Percentiles rank a stretch among this genome's conserved stretches.
Conservation (phyloP, 1,140 invertebrate species). For the Orius insidiosus region DNA sequence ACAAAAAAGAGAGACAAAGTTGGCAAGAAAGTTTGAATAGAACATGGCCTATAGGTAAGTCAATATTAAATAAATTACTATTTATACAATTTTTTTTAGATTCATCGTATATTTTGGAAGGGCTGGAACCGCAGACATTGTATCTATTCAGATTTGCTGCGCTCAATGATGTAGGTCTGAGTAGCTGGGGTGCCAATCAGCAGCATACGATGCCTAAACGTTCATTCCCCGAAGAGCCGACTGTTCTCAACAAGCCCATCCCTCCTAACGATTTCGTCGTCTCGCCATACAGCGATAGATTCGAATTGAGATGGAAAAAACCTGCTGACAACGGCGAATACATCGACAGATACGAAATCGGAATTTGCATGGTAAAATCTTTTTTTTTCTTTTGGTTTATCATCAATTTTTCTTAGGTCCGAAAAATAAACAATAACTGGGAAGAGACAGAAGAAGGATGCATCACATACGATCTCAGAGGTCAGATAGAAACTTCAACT, state of each 20-base stretch:
- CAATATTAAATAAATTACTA: conserved; percentile 4
- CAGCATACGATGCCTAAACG: conserved; percentile 36
- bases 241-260: conserved; percentile 26
- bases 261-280: conserved; percentile 22
- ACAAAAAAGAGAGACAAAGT: conserved; percentile 40
- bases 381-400: neutral
- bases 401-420: conserved; percentile 20
- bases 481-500: conserved; percentile 38
- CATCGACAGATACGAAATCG: conserved; percentile 66
- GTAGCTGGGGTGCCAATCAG: conserved; percentile 43
- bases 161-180: conserved; percentile 62
- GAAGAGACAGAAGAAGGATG: conserved; percentile 37
- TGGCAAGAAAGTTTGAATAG: conserved; percentile 51
- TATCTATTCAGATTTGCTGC: conserved; percentile 77
- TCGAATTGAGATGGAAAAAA: conserved; percentile 61
- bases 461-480: conserved; percentile 33
- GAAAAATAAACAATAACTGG: conserved; percentile 30
- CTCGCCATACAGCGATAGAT: conserved; percentile 51
- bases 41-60: conserved; percentile 53
- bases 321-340: conserved; percentile 75
- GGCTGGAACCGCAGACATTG: conserved; percentile 52
- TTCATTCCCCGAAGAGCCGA: conserved; percentile 36
- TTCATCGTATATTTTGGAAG: conserved; percentile 58
- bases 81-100: conserved; percentile 24
- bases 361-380: conserved; percentile 56